phyloP scores from a whole-genome alignment of 2,113 vertebrate genomes.

The Gracilinanus agilis region DNA sequence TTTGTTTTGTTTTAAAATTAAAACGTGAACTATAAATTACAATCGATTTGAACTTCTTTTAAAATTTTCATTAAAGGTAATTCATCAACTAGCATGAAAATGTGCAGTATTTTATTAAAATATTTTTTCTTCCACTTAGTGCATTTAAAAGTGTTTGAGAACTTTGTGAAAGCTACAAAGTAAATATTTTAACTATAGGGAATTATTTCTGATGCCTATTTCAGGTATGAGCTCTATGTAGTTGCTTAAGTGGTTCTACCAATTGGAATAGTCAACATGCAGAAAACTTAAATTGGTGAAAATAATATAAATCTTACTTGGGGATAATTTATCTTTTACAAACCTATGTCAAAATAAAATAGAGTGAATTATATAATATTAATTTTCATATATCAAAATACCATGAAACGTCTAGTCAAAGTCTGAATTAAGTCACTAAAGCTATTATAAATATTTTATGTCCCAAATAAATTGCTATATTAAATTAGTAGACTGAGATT shows the following conservation, averaged over 20 bases:
- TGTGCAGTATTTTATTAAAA: slow-evolving; percentile 18
- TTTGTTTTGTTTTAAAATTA: slow-evolving; percentile 24
- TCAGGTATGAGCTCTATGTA: background rate
- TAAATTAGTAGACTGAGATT: background rate
- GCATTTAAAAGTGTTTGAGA: background rate
- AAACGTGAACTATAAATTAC: background rate
- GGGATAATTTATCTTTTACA: background rate
- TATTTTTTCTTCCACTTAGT: slow-evolving; percentile 31
- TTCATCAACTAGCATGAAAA: background rate
- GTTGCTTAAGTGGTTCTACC: background rate
- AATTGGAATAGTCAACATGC: background rate
- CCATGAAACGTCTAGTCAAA: background rate
- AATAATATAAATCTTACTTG: background rate
- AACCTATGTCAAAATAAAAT: background rate
- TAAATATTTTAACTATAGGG: background rate
- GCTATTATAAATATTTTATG: background rate
- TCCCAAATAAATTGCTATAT: background rate
- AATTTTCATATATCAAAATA: background rate
- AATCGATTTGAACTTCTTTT: slow-evolving; percentile 29
- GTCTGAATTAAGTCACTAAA: background rate
- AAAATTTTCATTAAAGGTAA: slow-evolving; percentile 10
- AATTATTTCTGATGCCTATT: background rate
- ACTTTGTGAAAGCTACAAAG: background rate
- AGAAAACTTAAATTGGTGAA: background rate
- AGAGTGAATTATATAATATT: background rate